Evolutionary conservation across 2,888 invertebrate genomes (phyloP).

Genomic region (Aspidiotus destructor): DNA sequence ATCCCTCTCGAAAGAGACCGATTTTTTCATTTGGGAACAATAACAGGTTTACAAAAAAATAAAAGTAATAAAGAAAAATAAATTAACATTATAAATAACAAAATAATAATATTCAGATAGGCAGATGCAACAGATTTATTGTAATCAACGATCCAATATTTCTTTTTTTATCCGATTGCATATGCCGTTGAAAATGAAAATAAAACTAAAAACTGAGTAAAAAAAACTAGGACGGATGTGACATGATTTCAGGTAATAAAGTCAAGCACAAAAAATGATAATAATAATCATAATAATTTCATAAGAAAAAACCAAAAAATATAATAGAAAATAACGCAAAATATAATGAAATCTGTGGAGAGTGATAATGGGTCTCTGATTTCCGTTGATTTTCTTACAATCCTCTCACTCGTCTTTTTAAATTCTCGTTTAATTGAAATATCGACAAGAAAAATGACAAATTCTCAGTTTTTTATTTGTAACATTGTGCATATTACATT

Average conservation of each 20-base stretch:
- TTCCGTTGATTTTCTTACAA: background rate
- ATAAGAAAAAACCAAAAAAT: conserved; percentile 6
- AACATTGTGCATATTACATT: conserved; percentile 2
- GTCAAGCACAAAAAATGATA: background rate
- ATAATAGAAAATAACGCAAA: background rate
- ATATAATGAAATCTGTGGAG: background rate
- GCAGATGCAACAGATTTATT: too few species aligned
- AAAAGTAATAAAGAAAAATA: too few species aligned
- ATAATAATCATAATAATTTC: conserved; percentile 15
- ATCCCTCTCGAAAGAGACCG: too few species aligned
- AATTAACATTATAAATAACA: too few species aligned
- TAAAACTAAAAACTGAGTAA: conserved; percentile 10
- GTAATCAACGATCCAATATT: too few species aligned
- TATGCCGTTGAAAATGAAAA: conserved; percentile 7
- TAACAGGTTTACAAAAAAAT: too few species aligned
- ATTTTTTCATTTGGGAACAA: too few species aligned
- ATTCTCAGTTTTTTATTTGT: background rate
- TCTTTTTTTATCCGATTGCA: conserved; percentile 8
- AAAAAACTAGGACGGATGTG: conserved; percentile 18
- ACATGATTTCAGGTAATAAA: background rate
- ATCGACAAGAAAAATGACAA: background rate
- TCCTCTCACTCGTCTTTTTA: background rate
- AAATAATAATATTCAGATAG: too few species aligned
- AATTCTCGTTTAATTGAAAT: background rate
- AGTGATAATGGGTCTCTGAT: too few species aligned